Percentiles rank a stretch among this genome's conserved stretches.
Evolutionary conservation across 1,140 invertebrate species (phyloP).

Genomic region (Drosophila repleta): DNA sequence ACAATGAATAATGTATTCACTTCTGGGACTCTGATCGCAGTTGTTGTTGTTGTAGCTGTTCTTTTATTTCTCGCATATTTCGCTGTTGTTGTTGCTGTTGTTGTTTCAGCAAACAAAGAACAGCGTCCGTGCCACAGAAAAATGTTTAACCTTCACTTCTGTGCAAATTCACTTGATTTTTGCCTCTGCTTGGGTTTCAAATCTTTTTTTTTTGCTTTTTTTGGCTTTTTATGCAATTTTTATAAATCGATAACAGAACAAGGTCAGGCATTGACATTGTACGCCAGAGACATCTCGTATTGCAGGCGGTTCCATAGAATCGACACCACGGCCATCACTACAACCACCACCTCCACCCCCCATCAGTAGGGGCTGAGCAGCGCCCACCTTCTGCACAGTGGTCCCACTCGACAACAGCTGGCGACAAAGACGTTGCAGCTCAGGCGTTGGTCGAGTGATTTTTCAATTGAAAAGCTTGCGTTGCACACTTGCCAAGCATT

Average conservation of each 20-base stretch:
- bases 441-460: background rate
- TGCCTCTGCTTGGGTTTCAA: conserved; percentile 10
- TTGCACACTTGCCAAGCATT: conserved; percentile 7
- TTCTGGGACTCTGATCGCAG: conserved; percentile 44
- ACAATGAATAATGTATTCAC: conserved; percentile 59
- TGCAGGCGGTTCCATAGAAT: conserved; percentile 31
- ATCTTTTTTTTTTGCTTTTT: conserved; percentile 24
- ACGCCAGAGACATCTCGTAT: conserved; percentile 25
- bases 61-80: conserved; percentile 39
- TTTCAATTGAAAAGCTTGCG: conserved; percentile 3
- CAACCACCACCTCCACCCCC: background rate
- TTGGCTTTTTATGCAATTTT: conserved; percentile 51
- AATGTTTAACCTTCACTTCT: conserved; percentile 73
- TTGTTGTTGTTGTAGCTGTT: conserved; percentile 21
- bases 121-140: conserved; percentile 57
- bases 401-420: conserved; percentile 6
- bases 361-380: background rate
- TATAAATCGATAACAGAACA: conserved; percentile 72
- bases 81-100: conserved; percentile 23
- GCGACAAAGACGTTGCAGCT: conserved; percentile 26
- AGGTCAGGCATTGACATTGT: conserved; percentile 61
- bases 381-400: background rate
- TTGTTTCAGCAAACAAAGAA: conserved; percentile 50
- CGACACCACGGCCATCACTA: background rate
- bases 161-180: conserved; percentile 56